Conservation (phyloP, 2,113 vertebrate species). For the Riparia riparia region DNA sequence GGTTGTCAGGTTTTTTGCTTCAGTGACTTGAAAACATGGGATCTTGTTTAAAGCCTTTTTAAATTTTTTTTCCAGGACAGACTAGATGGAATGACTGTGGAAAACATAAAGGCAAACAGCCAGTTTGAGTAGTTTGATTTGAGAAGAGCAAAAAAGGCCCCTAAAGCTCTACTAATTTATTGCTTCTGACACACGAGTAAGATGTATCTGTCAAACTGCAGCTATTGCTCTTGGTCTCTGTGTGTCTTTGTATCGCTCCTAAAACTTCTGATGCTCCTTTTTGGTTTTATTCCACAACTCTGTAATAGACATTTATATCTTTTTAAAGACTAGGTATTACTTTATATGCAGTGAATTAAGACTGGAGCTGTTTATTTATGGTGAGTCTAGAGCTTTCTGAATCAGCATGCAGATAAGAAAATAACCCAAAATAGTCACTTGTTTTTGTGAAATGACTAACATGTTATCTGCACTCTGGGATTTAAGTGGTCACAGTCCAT, state of each 20-base stretch:
- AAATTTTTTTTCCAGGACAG: neutral
- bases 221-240: neutral
- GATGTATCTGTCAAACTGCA: neutral
- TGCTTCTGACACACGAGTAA: neutral
- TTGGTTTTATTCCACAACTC: neutral
- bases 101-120: neutral
- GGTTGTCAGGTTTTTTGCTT: neutral
- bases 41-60: neutral
- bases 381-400: neutral
- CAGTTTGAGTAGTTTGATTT: neutral
- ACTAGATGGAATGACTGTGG: neutral
- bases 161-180: neutral
- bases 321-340: neutral
- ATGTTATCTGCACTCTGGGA: neutral
- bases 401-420: neutral
- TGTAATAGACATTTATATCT: neutral
- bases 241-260: neutral
- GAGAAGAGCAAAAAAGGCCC: neutral
- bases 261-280: neutral
- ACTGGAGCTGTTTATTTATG: neutral
- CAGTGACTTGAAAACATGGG: neutral
- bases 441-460: neutral
- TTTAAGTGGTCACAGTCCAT: neutral
- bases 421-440: neutral
- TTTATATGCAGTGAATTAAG: neutral